Conservation (phyloP, 1,140 invertebrate genomes). For the Drosophila varians region DNA sequence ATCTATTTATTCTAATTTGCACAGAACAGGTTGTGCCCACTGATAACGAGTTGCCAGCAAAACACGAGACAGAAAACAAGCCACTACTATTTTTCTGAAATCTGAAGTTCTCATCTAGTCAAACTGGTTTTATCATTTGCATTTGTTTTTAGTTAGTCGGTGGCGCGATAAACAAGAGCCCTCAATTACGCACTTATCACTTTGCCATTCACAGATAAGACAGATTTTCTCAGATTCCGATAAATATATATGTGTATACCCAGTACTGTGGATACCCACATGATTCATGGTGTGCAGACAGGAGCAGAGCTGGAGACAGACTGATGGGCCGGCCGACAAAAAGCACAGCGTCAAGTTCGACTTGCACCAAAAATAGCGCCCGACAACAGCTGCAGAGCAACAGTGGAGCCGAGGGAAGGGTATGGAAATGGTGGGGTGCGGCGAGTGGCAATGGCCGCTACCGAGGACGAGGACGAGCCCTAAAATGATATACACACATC, state of each 20-base stretch:
- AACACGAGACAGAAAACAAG: constrained; percentile 10
- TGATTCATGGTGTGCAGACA: constrained; percentile 58
- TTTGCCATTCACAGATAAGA: constrained; percentile 17
- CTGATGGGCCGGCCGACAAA: constrained; percentile 40
- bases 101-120: constrained; percentile 41
- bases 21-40: constrained; percentile 60
- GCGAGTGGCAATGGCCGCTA: constrained; percentile 33
- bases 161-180: constrained; percentile 18
- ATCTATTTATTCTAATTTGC: constrained; percentile 53
- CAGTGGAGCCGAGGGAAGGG: constrained; percentile 4
- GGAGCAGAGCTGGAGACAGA: constrained; percentile 54
- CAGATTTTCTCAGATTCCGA: constrained; percentile 13
- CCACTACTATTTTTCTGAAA: constrained; percentile 4
- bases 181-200: constrained; percentile 29
- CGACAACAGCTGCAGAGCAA: constrained; percentile 54
- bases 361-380: constrained; percentile 52
- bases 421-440: background rate
- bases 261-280: constrained; percentile 21
- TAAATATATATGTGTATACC: constrained; percentile 1
- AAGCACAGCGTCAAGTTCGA: constrained; percentile 42
- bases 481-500: constrained; percentile 57
- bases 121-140: constrained; percentile 66
- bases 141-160: constrained; percentile 34
- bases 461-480: constrained; percentile 50
- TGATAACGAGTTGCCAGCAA: constrained; percentile 56